These are phyloP conservation scores for Notechis scutatus DNA, from an alignment of 2,113 vertebrate species.

Conservation along the genomic window DNA sequence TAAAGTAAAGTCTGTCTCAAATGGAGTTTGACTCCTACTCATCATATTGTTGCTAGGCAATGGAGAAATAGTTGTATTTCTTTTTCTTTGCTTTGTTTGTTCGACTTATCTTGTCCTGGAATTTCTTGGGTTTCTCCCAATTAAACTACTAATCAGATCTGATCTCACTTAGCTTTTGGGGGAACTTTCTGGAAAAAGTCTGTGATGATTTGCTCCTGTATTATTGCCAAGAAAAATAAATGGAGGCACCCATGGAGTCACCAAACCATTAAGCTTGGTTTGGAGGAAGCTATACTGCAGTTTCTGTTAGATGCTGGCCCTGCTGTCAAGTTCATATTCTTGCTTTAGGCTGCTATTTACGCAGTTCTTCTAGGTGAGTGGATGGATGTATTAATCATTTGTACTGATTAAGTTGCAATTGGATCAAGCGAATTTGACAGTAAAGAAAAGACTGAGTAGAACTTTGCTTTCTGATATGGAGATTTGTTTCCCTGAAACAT, in stretches of 20 bases:
- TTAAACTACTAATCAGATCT: background rate
- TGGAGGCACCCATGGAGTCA: background rate
- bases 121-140: background rate
- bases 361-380: background rate
- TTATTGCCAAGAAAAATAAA: background rate
- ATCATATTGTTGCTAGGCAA: background rate
- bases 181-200: background rate
- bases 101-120: background rate
- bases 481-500: background rate
- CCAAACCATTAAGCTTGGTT: background rate
- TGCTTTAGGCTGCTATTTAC: background rate
- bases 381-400: background rate
- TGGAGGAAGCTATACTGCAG: background rate
- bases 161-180: background rate
- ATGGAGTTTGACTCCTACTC: background rate
- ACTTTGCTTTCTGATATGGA: background rate
- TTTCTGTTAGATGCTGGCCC: background rate
- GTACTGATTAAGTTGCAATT: background rate
- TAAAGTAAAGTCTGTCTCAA: background rate
- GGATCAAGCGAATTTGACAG: background rate
- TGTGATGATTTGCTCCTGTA: background rate
- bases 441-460: background rate
- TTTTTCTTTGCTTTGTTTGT: background rate
- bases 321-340: background rate
- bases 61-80: background rate